Evolutionary conservation across 37 sponge, comb jelly and placozoan species (phyloP), one percentile per base, ranked within the genome.

Genomic region (Halichondria panicea): DNA sequence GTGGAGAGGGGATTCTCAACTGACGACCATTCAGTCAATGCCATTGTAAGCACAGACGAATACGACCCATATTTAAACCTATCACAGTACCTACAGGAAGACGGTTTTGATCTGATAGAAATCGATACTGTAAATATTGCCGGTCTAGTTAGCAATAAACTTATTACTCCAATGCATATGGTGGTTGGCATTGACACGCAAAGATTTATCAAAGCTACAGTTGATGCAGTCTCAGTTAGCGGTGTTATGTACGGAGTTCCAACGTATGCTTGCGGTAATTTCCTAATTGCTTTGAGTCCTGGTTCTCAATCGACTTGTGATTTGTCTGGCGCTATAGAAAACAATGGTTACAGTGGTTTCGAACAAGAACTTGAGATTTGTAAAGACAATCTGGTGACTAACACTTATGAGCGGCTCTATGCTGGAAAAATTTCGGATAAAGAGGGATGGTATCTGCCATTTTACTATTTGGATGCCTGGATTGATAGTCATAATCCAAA

Each of bases 341-440:
- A 68, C n/a, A n/a, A n/a, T n/a, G n/a, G n/a, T 53, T 80, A 80
- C 31, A 1, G 34, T 3, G 44, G 4, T 27, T 80, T 80, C 67
- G 8, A 3, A 15, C 27, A 52, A 3, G 55, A 2, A 19, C 38
- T 55, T 35, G 41, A 67, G 15, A 42, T 25, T 2, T 68, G 70
- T 19, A 66, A 66, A 44, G 2, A 69, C 1, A 31, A 22, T 6
- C 37, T 80, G 24, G 57, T 80, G 2, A 6, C 15, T 13, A 6
- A 24, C 36, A 21, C 46, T 32, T 69, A 53, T 3, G 6, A 28
- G 13, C 35, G 59, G 33, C 19, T 80, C 8, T 43, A 70, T 36
- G 81, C 71, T 55, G 81, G 81, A 27, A 80, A 80, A 48, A 69
- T 80, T 59, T 56, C 69, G 48, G 81, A 80, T 57, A 33, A 33